phyloP scores from a whole-genome alignment of 2,888 invertebrate species.

The Dioctria linearis region DNA sequence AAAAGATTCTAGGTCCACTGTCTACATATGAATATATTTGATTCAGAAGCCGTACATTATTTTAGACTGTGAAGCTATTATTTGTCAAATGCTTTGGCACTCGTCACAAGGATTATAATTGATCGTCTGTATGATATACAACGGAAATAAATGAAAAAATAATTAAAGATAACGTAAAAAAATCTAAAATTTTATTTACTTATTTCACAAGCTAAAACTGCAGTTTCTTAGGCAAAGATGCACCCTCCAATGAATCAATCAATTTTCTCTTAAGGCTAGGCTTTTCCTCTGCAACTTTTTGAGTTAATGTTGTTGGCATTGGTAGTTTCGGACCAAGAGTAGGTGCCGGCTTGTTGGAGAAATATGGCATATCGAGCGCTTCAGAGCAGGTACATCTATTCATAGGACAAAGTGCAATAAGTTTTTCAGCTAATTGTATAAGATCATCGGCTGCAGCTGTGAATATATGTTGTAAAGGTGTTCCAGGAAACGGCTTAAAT shows the following conservation, averaged over 20 bases:
- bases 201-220: conserved; percentile 71
- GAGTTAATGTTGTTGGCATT: conserved; percentile 62
- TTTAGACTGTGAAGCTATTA: no score
- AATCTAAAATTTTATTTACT: no score
- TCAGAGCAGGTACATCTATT: conserved; percentile 86
- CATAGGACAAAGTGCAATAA: conserved; percentile 87
- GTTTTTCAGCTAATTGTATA: conserved; percentile 82
- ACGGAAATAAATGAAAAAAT: no score
- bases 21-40: no score
- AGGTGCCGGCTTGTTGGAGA: conserved; percentile 91
- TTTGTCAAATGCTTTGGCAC: no score
- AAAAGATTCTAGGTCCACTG: no score
- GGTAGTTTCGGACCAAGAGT: conserved; percentile 80
- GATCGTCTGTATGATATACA: no score
- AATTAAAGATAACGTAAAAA: no score
- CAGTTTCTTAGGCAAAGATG: conserved; percentile 74
- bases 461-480: conserved; percentile 92
- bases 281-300: conserved; percentile 69
- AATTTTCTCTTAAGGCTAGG: conserved; percentile 80
- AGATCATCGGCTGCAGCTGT: conserved; percentile 96
- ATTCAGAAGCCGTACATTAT: no score
- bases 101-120: no score
- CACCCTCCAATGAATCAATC: conserved; percentile 74
- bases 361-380: conserved; percentile 91
- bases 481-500: conserved; percentile 89